Conservation (phyloP, 2,888 invertebrate genomes). For the Amiota communis region DNA sequence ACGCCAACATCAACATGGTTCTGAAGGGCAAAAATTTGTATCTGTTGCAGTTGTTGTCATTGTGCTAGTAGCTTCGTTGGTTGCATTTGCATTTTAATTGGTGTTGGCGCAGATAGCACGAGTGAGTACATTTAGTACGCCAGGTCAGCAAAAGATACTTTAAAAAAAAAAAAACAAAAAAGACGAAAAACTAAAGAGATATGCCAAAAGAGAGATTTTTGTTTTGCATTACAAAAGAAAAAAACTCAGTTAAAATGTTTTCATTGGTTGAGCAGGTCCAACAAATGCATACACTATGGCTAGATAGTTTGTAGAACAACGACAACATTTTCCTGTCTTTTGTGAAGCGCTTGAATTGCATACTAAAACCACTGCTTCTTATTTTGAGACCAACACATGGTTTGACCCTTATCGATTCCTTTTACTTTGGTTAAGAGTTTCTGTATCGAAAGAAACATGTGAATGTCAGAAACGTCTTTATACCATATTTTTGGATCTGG, state of each 20-base stretch:
- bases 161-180: not conserved
- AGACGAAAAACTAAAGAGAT: not conserved
- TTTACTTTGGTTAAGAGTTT: no score
- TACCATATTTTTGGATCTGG: no score
- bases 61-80: slow-evolving; percentile 2
- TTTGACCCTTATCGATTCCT: no score
- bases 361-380: no score
- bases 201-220: not conserved
- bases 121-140: no score
- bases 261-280: not conserved
- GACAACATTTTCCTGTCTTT: no score
- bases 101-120: not conserved
- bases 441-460: no score
- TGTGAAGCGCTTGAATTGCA: no score
- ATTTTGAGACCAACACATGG: no score
- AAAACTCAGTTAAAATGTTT: not conserved
- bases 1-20: not conserved
- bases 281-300: no score
- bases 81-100: slow-evolving; percentile 34
- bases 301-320: no score
- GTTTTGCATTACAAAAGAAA: not conserved
- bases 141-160: not conserved
- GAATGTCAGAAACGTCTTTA: no score
- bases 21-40: not conserved
- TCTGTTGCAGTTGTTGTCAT: slow-evolving; percentile 16